Evolutionary conservation across 2,888 invertebrate species (phyloP).

Genomic region (Timema cristinae): DNA sequence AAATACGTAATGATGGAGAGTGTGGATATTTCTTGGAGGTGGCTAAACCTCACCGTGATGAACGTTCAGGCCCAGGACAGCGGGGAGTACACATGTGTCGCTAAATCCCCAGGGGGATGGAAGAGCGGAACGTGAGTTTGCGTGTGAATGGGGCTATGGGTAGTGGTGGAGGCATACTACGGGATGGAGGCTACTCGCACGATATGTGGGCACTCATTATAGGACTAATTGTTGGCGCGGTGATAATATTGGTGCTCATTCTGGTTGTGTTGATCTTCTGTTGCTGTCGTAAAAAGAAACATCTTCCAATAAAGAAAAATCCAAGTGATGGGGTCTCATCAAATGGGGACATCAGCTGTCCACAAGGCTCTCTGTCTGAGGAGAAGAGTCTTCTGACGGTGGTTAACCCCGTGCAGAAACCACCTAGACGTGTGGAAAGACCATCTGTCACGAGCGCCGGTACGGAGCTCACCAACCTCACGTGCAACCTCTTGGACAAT

Average conservation of each 20-base stretch:
- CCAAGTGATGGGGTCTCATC: slow-evolving; percentile 57
- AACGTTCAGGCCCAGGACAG: slow-evolving; percentile 60
- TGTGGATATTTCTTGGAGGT: slow-evolving; percentile 36
- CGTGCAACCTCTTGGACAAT: slow-evolving; percentile 22
- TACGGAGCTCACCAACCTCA: slow-evolving; percentile 20
- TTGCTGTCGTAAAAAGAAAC: slow-evolving; percentile 20
- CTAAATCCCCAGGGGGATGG: slow-evolving; percentile 74
- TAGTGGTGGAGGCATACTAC: slow-evolving; percentile 34
- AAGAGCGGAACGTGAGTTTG: slow-evolving; percentile 69
- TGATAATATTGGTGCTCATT: slow-evolving; percentile 45
- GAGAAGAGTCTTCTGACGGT: slow-evolving; percentile 80
- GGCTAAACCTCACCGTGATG: slow-evolving; percentile 67
- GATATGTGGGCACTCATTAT: slow-evolving; percentile 39
- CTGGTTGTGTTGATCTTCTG: slow-evolving; percentile 44
- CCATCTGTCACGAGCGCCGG: slow-evolving; percentile 6
- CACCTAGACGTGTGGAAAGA: slow-evolving; percentile 68
- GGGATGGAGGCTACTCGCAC: neutral
- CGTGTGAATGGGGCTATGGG: slow-evolving; percentile 40
- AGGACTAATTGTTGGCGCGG: slow-evolving; percentile 48
- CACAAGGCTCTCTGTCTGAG: slow-evolving; percentile 69
- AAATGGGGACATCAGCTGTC: slow-evolving; percentile 60
- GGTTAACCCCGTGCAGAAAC: slow-evolving; percentile 80
- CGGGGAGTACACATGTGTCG: slow-evolving; percentile 74
- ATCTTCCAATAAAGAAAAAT: slow-evolving; percentile 45
- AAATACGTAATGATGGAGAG: slow-evolving; percentile 16